A percentile compares a stretch with the other conserved stretches of the same genome.
phyloP scores from a whole-genome alignment of 2,888 invertebrate species.

The Helleia helle region DNA sequence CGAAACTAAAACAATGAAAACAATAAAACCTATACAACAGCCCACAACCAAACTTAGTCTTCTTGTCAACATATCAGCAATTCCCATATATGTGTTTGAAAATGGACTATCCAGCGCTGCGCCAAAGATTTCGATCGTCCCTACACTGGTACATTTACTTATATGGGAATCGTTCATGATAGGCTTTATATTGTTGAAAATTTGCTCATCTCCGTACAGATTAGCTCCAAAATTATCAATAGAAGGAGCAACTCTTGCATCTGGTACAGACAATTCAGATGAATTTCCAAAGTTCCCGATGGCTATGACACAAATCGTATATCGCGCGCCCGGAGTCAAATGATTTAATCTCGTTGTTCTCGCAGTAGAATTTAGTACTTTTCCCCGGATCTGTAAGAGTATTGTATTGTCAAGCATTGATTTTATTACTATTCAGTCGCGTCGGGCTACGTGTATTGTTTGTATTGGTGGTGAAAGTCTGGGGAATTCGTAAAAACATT shows the following conservation, averaged over 20 bases:
- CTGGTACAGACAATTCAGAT: slow-evolving; percentile 54
- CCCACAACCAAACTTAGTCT: slow-evolving; percentile 90
- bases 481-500: slow-evolving; percentile 4
- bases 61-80: slow-evolving; percentile 84
- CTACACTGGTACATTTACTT: slow-evolving; percentile 84
- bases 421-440: not conserved
- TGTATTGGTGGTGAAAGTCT: slow-evolving; percentile 1
- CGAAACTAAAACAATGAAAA: slow-evolving; percentile 89
- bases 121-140: slow-evolving; percentile 81
- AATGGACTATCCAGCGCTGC: slow-evolving; percentile 71
- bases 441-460: not conserved
- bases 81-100: slow-evolving; percentile 79
- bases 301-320: slow-evolving; percentile 91
- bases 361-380: slow-evolving; percentile 80
- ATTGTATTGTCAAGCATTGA: not conserved
- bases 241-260: slow-evolving; percentile 64
- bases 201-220: slow-evolving; percentile 76
- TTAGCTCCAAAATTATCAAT: slow-evolving; percentile 47
- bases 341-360: slow-evolving; percentile 83
- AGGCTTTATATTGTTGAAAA: slow-evolving; percentile 51
- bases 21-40: slow-evolving; percentile 88
- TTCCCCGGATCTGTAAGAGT: slow-evolving; percentile 79
- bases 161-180: slow-evolving; percentile 79
- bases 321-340: slow-evolving; percentile 85
- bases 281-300: slow-evolving; percentile 78